A percentile compares a stretch with the other conserved stretches of the same genome.
These are phyloP conservation scores for Cyclophora albipunctata DNA, from an alignment of 2,888 invertebrate genomes.

Conservation along the genomic window DNA sequence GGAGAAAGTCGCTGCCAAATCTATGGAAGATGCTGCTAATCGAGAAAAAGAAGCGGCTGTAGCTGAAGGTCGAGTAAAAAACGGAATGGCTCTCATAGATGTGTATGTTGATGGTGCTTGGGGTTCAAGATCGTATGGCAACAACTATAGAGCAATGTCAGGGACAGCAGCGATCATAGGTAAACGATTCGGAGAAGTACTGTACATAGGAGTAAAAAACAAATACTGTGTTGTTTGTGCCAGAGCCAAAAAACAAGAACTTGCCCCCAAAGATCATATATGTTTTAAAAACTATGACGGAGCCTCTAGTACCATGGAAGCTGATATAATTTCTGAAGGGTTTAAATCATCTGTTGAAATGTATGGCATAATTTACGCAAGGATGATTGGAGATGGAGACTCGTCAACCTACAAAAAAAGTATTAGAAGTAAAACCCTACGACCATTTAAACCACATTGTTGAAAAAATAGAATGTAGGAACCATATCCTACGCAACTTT, in stretches of 20 bases:
- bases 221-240: no score
- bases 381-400: conserved; percentile 38
- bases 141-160: conserved; percentile 12
- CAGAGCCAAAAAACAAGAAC: no score
- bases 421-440: conserved; percentile 13
- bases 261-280: conserved; percentile 10
- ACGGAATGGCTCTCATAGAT: conserved; percentile 9
- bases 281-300: conserved; percentile 36
- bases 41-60: conserved; percentile 10
- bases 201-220: no score
- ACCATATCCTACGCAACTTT: conserved; percentile 21
- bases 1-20: conserved; percentile 8
- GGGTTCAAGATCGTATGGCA: conserved; percentile 11
- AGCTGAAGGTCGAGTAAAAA: conserved; percentile 8
- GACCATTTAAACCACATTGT: conserved; percentile 5
- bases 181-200: background rate
- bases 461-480: conserved; percentile 21
- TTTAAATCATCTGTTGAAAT: conserved; percentile 21
- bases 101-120: conserved; percentile 14
- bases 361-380: conserved; percentile 26
- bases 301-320: conserved; percentile 34
- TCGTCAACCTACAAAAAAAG: conserved; percentile 26
- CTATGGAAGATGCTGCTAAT: conserved; percentile 10
- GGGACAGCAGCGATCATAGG: conserved; percentile 17
- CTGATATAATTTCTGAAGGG: conserved; percentile 31